Percentiles rank a stretch among this genome's conserved stretches.
Evolutionary conservation across 2,113 vertebrate genomes (phyloP).

Genomic region (Lampris incognitus): DNA sequence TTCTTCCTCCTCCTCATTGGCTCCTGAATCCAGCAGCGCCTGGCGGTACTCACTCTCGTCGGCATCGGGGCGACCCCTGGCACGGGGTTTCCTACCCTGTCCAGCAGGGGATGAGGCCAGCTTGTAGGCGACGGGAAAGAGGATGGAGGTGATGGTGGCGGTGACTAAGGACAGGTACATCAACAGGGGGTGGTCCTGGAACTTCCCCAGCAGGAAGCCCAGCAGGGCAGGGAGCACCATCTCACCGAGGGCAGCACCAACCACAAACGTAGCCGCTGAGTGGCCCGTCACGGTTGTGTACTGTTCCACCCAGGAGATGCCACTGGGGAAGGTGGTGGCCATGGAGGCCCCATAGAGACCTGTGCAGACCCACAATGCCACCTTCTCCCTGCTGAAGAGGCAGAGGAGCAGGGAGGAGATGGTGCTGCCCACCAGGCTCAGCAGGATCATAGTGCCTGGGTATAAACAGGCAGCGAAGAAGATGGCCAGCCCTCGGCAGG

Average conservation of each 20-base stretch:
- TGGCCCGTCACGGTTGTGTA: conserved; percentile 88
- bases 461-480: conserved; percentile 85
- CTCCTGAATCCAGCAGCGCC: conserved; percentile 81
- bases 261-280: conserved; percentile 85
- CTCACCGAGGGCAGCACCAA: conserved; percentile 90
- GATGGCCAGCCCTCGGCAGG: conserved; percentile 87
- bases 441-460: conserved; percentile 89
- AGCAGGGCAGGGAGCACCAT: conserved; percentile 89
- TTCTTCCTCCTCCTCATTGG: conserved; percentile 79
- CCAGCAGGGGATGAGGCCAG: conserved; percentile 77
- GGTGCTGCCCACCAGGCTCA: conserved; percentile 85
- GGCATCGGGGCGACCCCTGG: neutral
- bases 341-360: conserved; percentile 90
- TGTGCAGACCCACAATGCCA: conserved; percentile 85
- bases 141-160: conserved; percentile 80
- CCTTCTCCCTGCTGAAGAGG: conserved; percentile 75
- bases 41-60: conserved; percentile 84
- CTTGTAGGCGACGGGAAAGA: conserved; percentile 93
- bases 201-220: conserved; percentile 84
- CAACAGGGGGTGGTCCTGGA: conserved; percentile 80
- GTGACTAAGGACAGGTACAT: conserved; percentile 85
- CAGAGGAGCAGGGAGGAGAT: conserved; percentile 83
- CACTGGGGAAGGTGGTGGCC: conserved; percentile 93
- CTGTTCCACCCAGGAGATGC: conserved; percentile 94
- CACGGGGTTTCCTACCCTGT: conserved; percentile 35